Base-by-base conservation (phyloP, 2,797 vertebrate genomes). In the Buphagus erythrorhynchus region DNA sequence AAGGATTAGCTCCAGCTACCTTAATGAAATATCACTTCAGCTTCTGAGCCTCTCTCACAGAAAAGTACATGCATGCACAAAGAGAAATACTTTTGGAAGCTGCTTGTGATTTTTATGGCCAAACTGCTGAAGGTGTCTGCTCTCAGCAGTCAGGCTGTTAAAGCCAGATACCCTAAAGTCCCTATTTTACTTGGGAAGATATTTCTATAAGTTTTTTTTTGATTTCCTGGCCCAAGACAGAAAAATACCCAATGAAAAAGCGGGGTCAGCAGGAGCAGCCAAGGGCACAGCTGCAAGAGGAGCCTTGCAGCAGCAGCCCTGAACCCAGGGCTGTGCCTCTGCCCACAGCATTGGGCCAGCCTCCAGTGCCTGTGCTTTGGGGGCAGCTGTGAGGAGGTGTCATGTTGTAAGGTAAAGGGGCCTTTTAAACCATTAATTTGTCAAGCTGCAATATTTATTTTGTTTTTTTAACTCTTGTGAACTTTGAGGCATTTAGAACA, bases 11-110 rank as follows among this genome's bases (percentile, higher is more conserved):
- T 74, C 54, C 8, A 8, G 36, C 55, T 69, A 54, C 86, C 66
- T 93, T 75, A 78, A 91, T 66, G 86, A 96, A 94, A 88, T 80
- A 84, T 51, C 82, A 61, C 72, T n/a, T 82, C 46, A 63, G 31
- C 66, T 73, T 52, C 33, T 24, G 36, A 84, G 74, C 82, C 59
- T 72, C 48, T 65, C 59, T 54, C 58, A 10, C 49, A 73, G 65
- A 58, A 49, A 80, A 83, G 72, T 33, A 48, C 20, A 35, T 28
- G 20, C 31, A n/a, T 2, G 6, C 62, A 84, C n/a, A 48, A 65
- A 63, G 33, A 82, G 40, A 38, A 85, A 62, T 29, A 38, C 49
- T 82, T 92, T 49, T 9, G 59, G 71, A 90, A 91, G 71, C 86
- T 81, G 63, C 67, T 73, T 7, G 3, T 68, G 54, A 16, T 72